phyloP scores from a whole-genome alignment of 2,113 vertebrate genomes.

The Corythornis cristatus region DNA sequence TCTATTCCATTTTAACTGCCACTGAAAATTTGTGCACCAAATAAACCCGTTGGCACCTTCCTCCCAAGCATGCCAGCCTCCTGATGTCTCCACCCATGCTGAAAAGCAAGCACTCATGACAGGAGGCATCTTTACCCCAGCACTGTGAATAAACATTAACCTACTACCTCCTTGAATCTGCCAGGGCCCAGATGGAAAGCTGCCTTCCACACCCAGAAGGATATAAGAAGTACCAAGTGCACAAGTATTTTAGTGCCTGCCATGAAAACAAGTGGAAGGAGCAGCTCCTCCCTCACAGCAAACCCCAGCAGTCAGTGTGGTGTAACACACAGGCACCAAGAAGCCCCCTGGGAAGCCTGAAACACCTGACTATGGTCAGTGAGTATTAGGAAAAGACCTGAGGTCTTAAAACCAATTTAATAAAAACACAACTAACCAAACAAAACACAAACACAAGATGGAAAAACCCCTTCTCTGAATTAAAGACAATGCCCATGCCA shows the following conservation, averaged over 20 bases:
- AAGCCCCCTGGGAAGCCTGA: not conserved
- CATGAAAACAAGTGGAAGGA: not conserved
- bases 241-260: constrained; percentile 48
- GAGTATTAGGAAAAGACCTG: not conserved
- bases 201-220: constrained; percentile 21
- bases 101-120: constrained; percentile 6
- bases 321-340: not conserved
- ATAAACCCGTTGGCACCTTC: not conserved
- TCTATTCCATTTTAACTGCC: not conserved
- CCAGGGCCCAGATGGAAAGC: constrained; percentile 42
- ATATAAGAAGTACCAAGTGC: constrained; percentile 38
- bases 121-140: not conserved
- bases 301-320: not conserved
- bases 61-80: not conserved
- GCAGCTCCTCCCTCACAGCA: not conserved
- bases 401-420: not conserved
- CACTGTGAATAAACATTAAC: not conserved
- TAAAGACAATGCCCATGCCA: not conserved
- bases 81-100: not conserved
- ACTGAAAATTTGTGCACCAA: not conserved
- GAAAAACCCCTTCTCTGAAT: not conserved
- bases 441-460: not conserved
- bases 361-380: not conserved
- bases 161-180: constrained; percentile 40
- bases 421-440: not conserved